phyloP scores from a whole-genome alignment of 2,113 vertebrate genomes.

The Tiliqua scincoides region DNA sequence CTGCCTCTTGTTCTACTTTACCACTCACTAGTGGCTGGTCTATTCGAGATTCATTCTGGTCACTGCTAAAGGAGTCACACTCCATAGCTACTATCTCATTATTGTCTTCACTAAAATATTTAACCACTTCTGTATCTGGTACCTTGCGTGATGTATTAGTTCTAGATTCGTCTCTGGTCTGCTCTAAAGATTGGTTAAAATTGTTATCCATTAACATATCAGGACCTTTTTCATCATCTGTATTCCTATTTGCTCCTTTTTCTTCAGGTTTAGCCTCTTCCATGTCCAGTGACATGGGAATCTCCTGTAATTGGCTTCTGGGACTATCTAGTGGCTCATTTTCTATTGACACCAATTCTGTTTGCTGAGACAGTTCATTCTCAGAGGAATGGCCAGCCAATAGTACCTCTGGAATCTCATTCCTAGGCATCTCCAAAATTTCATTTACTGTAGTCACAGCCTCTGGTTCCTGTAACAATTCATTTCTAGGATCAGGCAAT shows the following conservation, averaged over 20 bases:
- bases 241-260: slow-evolving; percentile 40
- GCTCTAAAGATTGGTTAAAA: slow-evolving; percentile 54
- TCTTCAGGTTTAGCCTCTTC: slow-evolving; percentile 28
- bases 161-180: slow-evolving; percentile 39
- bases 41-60: slow-evolving; percentile 74
- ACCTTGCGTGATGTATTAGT: slow-evolving; percentile 35
- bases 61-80: slow-evolving; percentile 88
- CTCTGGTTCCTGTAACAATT: slow-evolving; percentile 48
- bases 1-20: slow-evolving; percentile 49
- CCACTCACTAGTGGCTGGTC: slow-evolving; percentile 60
- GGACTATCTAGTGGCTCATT: slow-evolving; percentile 40
- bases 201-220: slow-evolving; percentile 40
- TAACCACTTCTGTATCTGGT: slow-evolving; percentile 40
- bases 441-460: slow-evolving; percentile 33
- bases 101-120: slow-evolving; percentile 80
- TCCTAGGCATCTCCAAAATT: not conserved
- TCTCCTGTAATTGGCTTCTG: not conserved
- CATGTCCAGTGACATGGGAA: slow-evolving; percentile 44
- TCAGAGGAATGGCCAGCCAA: slow-evolving; percentile 22
- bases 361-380: not conserved
- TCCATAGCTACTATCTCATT: slow-evolving; percentile 90
- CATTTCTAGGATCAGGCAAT: slow-evolving; percentile 16
- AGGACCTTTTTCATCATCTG: slow-evolving; percentile 31
- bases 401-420: slow-evolving; percentile 28
- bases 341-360: slow-evolving; percentile 42